These are phyloP conservation scores for Dynastes hyllus DNA, from an alignment of 2,888 invertebrate genomes.

Conservation along the genomic window DNA sequence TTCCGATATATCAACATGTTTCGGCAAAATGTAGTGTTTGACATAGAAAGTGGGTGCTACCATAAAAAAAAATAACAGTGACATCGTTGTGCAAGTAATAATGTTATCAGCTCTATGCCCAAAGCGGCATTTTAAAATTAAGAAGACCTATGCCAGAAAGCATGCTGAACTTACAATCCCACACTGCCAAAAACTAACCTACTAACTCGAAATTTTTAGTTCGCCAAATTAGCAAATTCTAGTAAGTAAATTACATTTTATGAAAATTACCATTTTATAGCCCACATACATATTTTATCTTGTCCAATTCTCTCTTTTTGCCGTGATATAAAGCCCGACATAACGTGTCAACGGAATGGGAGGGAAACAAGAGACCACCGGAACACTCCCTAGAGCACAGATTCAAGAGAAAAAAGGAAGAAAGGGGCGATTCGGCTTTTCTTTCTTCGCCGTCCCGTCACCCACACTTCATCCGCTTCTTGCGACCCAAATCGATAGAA, in stretches of 20 bases:
- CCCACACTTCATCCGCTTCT: slow-evolving; percentile 45
- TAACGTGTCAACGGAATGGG: not conserved
- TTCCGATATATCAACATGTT: too few relatives aligned
- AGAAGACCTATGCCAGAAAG: not conserved
- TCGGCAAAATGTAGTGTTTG: too few relatives aligned
- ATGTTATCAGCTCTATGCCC: too few relatives aligned
- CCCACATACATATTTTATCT: slow-evolving; percentile 35
- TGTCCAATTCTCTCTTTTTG: not conserved
- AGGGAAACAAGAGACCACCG: slow-evolving; percentile 20
- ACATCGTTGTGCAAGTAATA: too few relatives aligned
- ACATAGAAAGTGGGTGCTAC: too few relatives aligned
- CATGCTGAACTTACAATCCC: not conserved
- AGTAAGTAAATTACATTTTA: slow-evolving; percentile 33
- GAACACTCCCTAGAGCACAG: slow-evolving; percentile 4
- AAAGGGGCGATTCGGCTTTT: slow-evolving; percentile 30
- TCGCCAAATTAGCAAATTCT: not conserved
- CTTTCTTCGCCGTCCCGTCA: slow-evolving; percentile 14
- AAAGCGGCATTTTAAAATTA: too few relatives aligned
- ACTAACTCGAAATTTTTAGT: slow-evolving; percentile 16
- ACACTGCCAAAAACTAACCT: too few relatives aligned
- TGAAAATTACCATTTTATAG: slow-evolving; percentile 28
- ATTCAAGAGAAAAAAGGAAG: slow-evolving; percentile 24
- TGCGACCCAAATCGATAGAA: slow-evolving; percentile 49
- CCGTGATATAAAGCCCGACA: slow-evolving; percentile 13
- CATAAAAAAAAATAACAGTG: too few relatives aligned